These are phyloP conservation scores for Catocala nupta DNA, from an alignment of 2,888 invertebrate species.

Conservation along the genomic window DNA sequence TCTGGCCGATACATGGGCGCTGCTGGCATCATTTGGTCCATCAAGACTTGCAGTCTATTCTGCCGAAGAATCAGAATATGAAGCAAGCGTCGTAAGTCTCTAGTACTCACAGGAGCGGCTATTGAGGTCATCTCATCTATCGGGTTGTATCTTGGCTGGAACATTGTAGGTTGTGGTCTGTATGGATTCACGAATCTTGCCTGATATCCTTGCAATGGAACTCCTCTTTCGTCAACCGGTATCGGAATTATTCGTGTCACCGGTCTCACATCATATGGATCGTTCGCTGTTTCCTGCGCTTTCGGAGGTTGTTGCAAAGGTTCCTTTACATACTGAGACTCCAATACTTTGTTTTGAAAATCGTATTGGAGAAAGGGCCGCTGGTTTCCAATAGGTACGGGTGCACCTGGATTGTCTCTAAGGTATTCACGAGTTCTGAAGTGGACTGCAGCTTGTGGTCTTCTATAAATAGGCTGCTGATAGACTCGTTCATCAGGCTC, in stretches of 20 bases:
- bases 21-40: constrained; percentile 80
- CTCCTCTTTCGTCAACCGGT: constrained; percentile 81
- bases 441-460: constrained; percentile 71
- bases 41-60: constrained; percentile 86
- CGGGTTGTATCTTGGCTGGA: constrained; percentile 80
- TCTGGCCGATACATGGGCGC: constrained; percentile 70
- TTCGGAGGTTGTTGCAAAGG: constrained; percentile 59
- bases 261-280: constrained; percentile 74
- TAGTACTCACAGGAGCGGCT: constrained; percentile 90
- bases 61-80: constrained; percentile 90
- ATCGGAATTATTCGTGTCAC: constrained; percentile 79
- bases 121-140: constrained; percentile 87
- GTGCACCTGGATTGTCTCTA: constrained; percentile 81
- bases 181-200: constrained; percentile 75
- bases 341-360: constrained; percentile 81
- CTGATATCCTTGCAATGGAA: constrained; percentile 79
- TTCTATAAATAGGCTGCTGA: constrained; percentile 72
- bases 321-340: constrained; percentile 78
- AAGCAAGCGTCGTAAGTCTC: constrained; percentile 90
- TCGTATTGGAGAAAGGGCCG: constrained; percentile 83
- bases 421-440: constrained; percentile 83
- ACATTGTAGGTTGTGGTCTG: constrained; percentile 56
- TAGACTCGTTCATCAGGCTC: constrained; percentile 74
- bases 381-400: constrained; percentile 84
- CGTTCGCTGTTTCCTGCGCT: constrained; percentile 69